Conservation (phyloP, 2,888 invertebrate genomes). For the Clusia tigrina region DNA sequence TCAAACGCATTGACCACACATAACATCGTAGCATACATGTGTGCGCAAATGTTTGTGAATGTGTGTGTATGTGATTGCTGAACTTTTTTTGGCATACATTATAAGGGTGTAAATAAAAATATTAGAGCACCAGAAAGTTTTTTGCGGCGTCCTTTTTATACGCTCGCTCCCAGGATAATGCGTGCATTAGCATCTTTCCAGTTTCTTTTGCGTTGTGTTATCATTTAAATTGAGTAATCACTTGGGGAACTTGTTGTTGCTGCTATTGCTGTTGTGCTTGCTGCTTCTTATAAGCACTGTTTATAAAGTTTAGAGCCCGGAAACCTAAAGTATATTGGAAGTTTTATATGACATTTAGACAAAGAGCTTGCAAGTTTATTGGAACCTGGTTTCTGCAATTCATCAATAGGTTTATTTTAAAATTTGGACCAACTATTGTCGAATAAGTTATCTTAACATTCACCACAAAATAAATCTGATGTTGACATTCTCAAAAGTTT, state of each 20-base stretch:
- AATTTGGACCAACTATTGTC: no score
- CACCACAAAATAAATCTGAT: no score
- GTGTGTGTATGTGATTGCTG: background rate
- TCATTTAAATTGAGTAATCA: conserved; percentile 57
- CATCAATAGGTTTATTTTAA: no score
- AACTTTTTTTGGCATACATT: conserved; percentile 34
- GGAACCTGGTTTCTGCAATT: no score
- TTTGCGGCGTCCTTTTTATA: conserved; percentile 12
- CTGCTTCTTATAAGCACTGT: no score
- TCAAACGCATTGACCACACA: conserved; percentile 22
- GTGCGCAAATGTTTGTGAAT: background rate
- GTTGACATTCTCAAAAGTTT: no score
- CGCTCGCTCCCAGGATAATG: background rate
- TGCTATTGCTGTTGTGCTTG: no score
- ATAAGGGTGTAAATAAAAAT: conserved; percentile 57
- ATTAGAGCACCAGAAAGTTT: conserved; percentile 44
- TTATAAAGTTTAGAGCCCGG: no score
- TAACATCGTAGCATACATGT: background rate
- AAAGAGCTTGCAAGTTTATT: no score
- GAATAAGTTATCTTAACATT: no score
- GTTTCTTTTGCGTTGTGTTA: conserved; percentile 34
- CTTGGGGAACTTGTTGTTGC: conserved; percentile 45
- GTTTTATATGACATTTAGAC: no score
- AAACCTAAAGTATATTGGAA: no score
- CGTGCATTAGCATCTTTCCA: conserved; percentile 49